Evolutionary conservation across 2,888 invertebrate genomes (phyloP), one percentile per base, ranked within the genome.

Genomic region (Himalopsyche tibetana): DNA sequence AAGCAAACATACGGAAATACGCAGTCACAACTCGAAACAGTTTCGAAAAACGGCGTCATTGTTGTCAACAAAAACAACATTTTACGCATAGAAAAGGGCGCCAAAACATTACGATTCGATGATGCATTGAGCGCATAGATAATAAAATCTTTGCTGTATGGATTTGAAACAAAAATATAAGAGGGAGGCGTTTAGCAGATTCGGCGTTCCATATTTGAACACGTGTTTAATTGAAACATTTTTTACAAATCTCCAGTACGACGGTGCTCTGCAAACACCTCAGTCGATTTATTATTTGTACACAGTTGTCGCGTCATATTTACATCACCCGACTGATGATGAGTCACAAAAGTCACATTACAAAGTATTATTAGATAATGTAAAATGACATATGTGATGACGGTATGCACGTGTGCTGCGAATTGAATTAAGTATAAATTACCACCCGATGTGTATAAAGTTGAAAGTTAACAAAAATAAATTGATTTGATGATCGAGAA

Each of bases 241-340:
- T 63, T 19, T 63, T 63, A 28, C 63, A n/a, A 63, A 19, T 17
- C 19, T 5, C 19, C 51, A 12, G 15, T 15, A 51, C 15, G 51
- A 51, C 51, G 4, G 15, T 15, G 3, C 51, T 12, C 51, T 51
- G 12, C 8, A 45, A 15, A 28, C 28, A 28, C 28, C 51, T 3
- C 51, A 15, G 15, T 51, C 15, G 56, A 56, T n/a, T 28, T 28
- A 63, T 63, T 63, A 63, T 63, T 19, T 63, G 9, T 63, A 63
- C 6, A n/a, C n/a, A n/a, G 63, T 8, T 5, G 63, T 19, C 19
- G 63, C 28, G 63, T 19, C 19, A 19, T 63, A 63, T 63, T 63
- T 63, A n/a, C 28, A n/a, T 63, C 63, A 63, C 63, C 63, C 9
- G 63, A 63, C 63, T 63, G 63, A 51, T 51, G 51, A 15, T 28